phyloP scores from a whole-genome alignment of 2,113 vertebrate genomes.

The Xenopus tropicalis region DNA sequence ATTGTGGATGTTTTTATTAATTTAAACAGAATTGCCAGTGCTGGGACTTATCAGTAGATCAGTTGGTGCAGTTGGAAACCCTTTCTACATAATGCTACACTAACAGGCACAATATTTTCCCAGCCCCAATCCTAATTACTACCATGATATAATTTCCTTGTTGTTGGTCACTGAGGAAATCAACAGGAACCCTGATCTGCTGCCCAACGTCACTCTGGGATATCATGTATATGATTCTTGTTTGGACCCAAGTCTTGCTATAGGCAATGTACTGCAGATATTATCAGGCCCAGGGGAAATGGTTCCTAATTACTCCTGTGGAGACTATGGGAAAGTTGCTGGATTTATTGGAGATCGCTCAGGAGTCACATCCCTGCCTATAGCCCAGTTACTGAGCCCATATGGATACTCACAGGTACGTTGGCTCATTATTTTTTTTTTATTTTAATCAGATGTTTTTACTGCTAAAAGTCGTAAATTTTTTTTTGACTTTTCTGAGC shows the following conservation, averaged over 20 bases:
- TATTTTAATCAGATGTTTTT: no score
- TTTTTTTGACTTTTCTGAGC: no score
- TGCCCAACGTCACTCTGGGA: constrained; percentile 7
- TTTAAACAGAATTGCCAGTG: no score
- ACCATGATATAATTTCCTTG: background rate
- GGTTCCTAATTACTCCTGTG: constrained; percentile 17
- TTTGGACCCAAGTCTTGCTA: background rate
- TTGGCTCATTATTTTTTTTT: no score
- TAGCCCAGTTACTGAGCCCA: background rate
- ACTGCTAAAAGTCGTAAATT: no score
- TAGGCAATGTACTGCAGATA: constrained; percentile 3
- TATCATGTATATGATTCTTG: constrained; percentile 15
- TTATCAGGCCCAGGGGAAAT: background rate
- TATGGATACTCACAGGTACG: background rate
- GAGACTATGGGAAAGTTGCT: background rate
- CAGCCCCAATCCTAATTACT: background rate
- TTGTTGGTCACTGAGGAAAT: background rate
- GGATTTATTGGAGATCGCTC: background rate
- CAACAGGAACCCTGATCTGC: background rate
- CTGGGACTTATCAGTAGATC: no score
- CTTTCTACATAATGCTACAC: no score
- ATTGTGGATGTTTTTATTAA: no score
- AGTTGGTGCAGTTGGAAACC: no score
- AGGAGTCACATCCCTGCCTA: background rate
- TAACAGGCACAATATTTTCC: no score